phyloP scores from a whole-genome alignment of 2,888 invertebrate genomes.

The Dolichopus griseipennis region DNA sequence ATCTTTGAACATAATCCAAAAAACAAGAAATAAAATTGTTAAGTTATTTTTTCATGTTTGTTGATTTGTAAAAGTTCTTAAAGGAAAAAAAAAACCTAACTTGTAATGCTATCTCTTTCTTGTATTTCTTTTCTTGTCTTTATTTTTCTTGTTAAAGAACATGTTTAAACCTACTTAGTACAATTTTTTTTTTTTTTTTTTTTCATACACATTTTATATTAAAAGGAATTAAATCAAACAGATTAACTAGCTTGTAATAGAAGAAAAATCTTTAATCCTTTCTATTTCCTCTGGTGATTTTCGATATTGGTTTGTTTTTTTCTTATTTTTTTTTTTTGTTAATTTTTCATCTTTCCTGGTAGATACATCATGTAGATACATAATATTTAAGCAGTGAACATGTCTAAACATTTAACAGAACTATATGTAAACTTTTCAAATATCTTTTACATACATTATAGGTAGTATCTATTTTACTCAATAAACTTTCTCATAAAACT shows the following conservation, averaged over 20 bases:
- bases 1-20: slow-evolving; percentile 5
- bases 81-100: too few relatives aligned
- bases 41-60: background rate
- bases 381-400: background rate
- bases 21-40: background rate
- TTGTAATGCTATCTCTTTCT: too few relatives aligned
- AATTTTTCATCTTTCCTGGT: too few relatives aligned
- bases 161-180: background rate
- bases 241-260: slow-evolving; percentile 1
- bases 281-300: background rate
- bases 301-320: background rate
- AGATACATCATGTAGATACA: background rate
- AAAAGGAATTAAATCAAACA: slow-evolving; percentile 2
- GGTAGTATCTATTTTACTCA: too few relatives aligned
- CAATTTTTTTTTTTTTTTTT: too few relatives aligned
- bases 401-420: background rate
- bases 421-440: background rate
- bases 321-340: background rate
- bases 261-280: slow-evolving; percentile 4
- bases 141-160: background rate
- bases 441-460: too few relatives aligned
- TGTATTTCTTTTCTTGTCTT: background rate
- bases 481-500: too few relatives aligned
- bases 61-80: too few relatives aligned
- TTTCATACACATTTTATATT: background rate